Base-by-base conservation (phyloP, 2,113 vertebrate species). In the Typhlomys cinereus region DNA sequence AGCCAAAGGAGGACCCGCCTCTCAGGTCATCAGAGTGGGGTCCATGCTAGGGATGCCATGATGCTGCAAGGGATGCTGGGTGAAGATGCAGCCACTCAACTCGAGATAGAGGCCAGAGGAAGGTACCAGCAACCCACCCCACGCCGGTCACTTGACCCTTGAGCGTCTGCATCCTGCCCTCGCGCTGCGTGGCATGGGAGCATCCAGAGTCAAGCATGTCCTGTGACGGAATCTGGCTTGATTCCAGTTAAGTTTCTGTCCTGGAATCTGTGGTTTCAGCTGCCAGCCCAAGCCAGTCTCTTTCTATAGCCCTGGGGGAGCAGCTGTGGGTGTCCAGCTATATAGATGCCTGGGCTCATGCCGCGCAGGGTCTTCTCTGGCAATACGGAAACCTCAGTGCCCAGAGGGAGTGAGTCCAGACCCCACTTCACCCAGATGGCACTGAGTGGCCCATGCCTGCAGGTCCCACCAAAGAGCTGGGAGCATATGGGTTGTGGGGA, bases 371-470 rank as follows among this genome's bases (percentile, higher is more conserved):
- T 14, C n/a, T 2, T 4, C 31, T 7, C 21, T 14, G 4, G 36
- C 36, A 0, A 2, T 13, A 50, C n/a, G n/a, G 21, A 46, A 21
- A 0, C 8, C 13, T 25, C 1, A 34, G 0, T 31, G 71, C 25
- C 25, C 31, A 54, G 0, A 44, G 1, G 54, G 1, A 3, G 12
- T 6, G n/a, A n/a, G 1, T 3, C 41, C 31, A 20, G 21, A n/a
- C 13, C 25, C 1, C 4, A 0, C 25, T 57, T 4, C 1, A 18
- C n/a, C n/a, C n/a, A 25, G 62, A 17, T 0, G 5, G 17, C 12
- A 0, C 61, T 7, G 23, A 64, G 11, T 0, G 4, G 25, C 44
- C 23, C 4, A 0, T 0, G 8, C 39, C 62, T n/a, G 10, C 5
- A 1, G 27, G 17, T 48, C 54, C 21, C 61, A 66, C 21, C 61